Percentiles rank a stretch among this genome's conserved stretches.
phyloP scores from a whole-genome alignment of 2,113 vertebrate genomes.

The Nesospiza acunhae region DNA sequence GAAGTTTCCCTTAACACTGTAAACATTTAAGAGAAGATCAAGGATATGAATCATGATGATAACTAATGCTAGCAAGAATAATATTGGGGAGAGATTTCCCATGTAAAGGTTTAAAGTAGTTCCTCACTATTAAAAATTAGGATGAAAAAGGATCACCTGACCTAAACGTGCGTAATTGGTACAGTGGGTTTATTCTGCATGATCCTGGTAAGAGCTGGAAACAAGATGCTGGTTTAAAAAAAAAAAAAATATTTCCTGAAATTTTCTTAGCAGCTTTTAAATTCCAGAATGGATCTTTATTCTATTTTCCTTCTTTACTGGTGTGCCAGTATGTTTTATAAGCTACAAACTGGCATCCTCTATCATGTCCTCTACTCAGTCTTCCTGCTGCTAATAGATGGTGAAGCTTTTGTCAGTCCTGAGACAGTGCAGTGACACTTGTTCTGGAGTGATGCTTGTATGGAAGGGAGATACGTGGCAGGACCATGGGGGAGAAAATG shows the following conservation, averaged over 20 bases:
- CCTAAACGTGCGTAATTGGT: accelerated
- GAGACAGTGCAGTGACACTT: not conserved
- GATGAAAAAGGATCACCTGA: not conserved
- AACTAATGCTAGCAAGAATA: not conserved
- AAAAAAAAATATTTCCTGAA: not conserved
- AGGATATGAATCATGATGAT: not conserved
- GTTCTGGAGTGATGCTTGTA: not conserved
- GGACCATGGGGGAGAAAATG: not conserved
- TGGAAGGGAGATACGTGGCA: not conserved
- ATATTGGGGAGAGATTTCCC: not conserved
- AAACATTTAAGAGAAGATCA: not conserved
- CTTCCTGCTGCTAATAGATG: not conserved
- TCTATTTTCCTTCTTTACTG: not conserved
- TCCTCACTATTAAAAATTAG: not conserved
- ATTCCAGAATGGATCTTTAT: not conserved
- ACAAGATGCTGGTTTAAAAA: not conserved
- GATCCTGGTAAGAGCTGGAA: not conserved
- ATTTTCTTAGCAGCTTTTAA: not conserved
- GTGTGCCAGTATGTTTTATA: not conserved
- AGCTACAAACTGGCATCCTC: not conserved
- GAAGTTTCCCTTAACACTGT: not conserved
- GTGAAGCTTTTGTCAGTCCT: not conserved
- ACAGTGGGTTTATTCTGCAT: not conserved
- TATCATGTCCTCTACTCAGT: not conserved
- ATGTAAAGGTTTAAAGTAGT: not conserved